Conservation (phyloP, 2,888 invertebrate species). For the Diploptera punctata region DNA sequence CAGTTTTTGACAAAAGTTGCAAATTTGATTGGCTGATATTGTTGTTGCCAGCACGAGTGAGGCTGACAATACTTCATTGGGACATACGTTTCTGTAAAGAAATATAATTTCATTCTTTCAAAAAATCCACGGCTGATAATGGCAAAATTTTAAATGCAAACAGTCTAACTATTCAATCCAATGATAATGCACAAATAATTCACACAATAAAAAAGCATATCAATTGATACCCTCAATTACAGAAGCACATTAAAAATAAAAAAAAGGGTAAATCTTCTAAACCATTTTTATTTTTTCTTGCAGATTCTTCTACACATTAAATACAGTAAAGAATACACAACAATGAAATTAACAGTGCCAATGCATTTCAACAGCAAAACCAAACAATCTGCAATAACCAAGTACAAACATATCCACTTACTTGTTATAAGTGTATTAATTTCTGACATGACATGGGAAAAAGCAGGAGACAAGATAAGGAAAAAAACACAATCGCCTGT, state of each 20-base stretch:
- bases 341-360: slow-evolving; percentile 24
- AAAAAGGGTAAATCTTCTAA: background rate
- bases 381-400: slow-evolving; percentile 10
- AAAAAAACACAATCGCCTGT: slow-evolving; percentile 43
- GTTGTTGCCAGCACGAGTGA: too few species aligned
- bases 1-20: too few species aligned
- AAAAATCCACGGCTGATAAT: too few species aligned
- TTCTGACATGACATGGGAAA: slow-evolving; percentile 15
- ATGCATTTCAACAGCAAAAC: slow-evolving; percentile 25
- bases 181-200: too few species aligned
- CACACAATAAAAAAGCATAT: too few species aligned
- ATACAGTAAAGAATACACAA: slow-evolving; percentile 25
- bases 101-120: too few species aligned
- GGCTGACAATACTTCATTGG: too few species aligned
- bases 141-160: too few species aligned
- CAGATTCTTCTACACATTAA: slow-evolving; percentile 26
- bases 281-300: slow-evolving; percentile 19
- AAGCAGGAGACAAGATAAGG: slow-evolving; percentile 44
- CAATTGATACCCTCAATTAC: too few species aligned
- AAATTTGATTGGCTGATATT: too few species aligned
- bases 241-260: background rate
- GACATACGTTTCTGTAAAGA: too few species aligned
- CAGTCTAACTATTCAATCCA: too few species aligned
- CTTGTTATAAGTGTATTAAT: slow-evolving; percentile 20
- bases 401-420: slow-evolving; percentile 14